These are phyloP conservation scores for Melanostoma mellinum DNA, from an alignment of 2,888 invertebrate species.

Conservation along the genomic window DNA sequence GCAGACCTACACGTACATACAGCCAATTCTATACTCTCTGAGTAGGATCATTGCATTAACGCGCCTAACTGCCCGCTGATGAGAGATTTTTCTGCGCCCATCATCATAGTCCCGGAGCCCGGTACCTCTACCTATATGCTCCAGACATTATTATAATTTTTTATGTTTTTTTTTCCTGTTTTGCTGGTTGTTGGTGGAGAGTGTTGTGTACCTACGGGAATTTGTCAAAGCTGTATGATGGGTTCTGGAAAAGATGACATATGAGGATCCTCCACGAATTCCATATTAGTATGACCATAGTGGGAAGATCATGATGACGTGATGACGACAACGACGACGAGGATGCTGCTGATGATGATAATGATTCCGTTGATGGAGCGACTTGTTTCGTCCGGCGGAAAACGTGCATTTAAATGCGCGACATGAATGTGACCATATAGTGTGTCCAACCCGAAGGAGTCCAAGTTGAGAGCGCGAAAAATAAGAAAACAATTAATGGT, in stretches of 20 bases:
- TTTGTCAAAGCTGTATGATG: slow-evolving; percentile 75
- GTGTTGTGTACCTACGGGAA: slow-evolving; percentile 72
- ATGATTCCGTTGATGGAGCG: slow-evolving; percentile 43
- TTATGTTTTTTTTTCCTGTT: slow-evolving; percentile 23
- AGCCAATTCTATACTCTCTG: slow-evolving; percentile 13
- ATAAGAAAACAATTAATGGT: slow-evolving; percentile 73
- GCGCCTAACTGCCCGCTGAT: slow-evolving; percentile 58
- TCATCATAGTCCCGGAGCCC: slow-evolving; percentile 1
- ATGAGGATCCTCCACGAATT: slow-evolving; percentile 74
- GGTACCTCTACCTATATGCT: not conserved
- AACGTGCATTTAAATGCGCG: slow-evolving; percentile 67
- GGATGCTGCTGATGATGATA: slow-evolving; percentile 21
- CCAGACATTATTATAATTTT: not conserved
- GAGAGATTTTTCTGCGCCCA: slow-evolving; percentile 46
- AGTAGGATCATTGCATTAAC: slow-evolving; percentile 67
- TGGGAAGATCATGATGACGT: slow-evolving; percentile 70
- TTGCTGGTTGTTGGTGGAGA: not conserved
- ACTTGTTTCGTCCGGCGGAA: slow-evolving; percentile 37
- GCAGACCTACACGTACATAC: slow-evolving; percentile 55
- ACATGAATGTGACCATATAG: slow-evolving; percentile 43
- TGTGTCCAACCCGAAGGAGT: slow-evolving; percentile 2
- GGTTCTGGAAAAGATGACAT: slow-evolving; percentile 75
- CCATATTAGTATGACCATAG: slow-evolving; percentile 73
- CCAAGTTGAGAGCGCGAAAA: slow-evolving; percentile 68
- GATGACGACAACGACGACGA: slow-evolving; percentile 58